These are phyloP conservation scores for Neodontobutis hainanensis DNA, from an alignment of 2,113 vertebrate genomes.

Conservation along the genomic window DNA sequence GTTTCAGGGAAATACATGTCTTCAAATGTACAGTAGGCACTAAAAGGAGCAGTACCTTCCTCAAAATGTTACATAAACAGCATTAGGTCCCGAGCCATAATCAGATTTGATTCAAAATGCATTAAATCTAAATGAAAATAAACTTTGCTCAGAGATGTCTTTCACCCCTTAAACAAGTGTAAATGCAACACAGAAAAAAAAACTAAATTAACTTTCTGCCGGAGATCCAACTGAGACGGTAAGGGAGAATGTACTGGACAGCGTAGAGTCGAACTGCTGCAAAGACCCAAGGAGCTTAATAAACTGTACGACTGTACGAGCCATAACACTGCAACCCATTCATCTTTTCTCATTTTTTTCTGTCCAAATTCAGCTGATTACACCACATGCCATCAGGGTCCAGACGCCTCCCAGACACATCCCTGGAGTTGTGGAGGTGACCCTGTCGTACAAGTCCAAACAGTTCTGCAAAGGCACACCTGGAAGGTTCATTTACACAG, in stretches of 20 bases:
- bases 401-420: constrained; percentile 77
- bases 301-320: not conserved
- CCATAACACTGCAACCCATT: not conserved
- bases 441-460: constrained; percentile 75
- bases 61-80: constrained; percentile 13
- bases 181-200: constrained; percentile 15
- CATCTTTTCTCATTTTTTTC: constrained; percentile 8
- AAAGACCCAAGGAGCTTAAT: no score
- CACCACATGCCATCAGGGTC: constrained; percentile 71
- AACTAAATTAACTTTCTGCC: constrained; percentile 17
- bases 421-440: constrained; percentile 75
- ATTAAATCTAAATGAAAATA: constrained; percentile 31
- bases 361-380: constrained; percentile 58
- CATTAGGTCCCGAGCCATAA: not conserved
- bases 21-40: constrained; percentile 7
- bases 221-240: not conserved
- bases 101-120: constrained; percentile 8
- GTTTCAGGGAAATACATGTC: not conserved
- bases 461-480: constrained; percentile 78
- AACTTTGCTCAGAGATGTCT: constrained; percentile 5
- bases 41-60: not conserved
- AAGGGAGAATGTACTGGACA: not conserved
- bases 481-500: constrained; percentile 74
- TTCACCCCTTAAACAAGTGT: constrained; percentile 26
- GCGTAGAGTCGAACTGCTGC: no score